Percentiles rank a stretch among this genome's conserved stretches.
Conservation (phyloP, 2,113 vertebrate species). For the Actinemys pallida region DNA sequence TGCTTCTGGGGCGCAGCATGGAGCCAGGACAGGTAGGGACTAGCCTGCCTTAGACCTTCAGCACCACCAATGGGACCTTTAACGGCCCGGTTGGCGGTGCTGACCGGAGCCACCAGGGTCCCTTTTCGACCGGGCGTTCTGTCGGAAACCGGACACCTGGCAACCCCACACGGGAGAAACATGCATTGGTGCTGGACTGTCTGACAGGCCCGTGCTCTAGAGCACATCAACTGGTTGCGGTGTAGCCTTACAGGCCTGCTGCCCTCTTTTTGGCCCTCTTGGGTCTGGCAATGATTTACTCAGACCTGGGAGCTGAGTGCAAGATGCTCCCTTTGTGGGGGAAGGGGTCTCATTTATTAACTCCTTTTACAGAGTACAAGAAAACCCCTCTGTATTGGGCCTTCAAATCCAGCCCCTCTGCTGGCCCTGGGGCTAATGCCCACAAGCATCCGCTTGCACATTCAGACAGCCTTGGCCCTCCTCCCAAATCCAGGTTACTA, state of each 20-base stretch:
- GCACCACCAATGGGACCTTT: too few species aligned
- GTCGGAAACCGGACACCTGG: too few species aligned
- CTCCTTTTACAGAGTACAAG: background rate
- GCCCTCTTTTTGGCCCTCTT: background rate
- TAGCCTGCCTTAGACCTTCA: too few species aligned
- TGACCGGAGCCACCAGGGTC: too few species aligned
- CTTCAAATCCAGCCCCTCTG: background rate
- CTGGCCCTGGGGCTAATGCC: too few species aligned
- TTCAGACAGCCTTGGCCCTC: background rate
- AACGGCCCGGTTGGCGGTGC: too few species aligned
- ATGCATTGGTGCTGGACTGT: background rate
- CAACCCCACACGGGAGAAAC: background rate
- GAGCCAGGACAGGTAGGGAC: too few species aligned
- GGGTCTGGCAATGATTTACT: background rate
- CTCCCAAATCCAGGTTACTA: background rate
- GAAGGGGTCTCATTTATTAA: background rate
- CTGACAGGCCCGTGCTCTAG: background rate
- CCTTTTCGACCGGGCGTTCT: too few species aligned
- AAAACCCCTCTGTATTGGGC: background rate
- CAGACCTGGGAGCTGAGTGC: background rate
- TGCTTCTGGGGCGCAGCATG: too few species aligned
- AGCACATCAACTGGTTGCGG: background rate
- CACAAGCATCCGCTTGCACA: background rate
- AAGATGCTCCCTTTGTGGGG: background rate
- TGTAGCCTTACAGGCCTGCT: background rate